phyloP scores from a whole-genome alignment of 1,140 invertebrate genomes.

The Pantala flavescens region DNA sequence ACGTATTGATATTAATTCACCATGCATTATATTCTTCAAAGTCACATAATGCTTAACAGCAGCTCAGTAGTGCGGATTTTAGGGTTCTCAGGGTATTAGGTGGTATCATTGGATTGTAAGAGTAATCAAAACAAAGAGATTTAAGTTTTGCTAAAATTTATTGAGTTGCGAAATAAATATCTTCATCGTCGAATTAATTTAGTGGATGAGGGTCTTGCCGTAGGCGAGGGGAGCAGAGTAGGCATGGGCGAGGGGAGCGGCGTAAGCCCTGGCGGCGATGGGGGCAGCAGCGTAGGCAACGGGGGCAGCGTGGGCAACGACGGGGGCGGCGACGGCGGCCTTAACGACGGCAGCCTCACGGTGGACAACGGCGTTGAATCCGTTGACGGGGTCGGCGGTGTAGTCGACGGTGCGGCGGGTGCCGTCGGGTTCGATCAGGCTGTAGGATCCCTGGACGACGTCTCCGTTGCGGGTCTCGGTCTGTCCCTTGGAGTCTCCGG shows the following conservation, averaged over 20 bases:
- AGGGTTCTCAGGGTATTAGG: no score
- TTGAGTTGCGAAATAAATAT: no score
- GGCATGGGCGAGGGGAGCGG: constrained; percentile 14
- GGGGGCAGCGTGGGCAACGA: constrained; percentile 16
- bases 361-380: constrained; percentile 23
- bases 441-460: constrained; percentile 28
- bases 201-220: no score
- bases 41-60: no score
- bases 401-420: constrained; percentile 29
- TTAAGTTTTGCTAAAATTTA: no score
- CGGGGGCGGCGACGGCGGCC: constrained; percentile 23
- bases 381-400: constrained; percentile 27
- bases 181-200: no score
- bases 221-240: constrained; percentile 12
- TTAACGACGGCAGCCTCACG: constrained; percentile 24
- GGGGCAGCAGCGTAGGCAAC: neutral
- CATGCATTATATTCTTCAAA: no score
- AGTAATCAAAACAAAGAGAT: no score
- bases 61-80: no score
- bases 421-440: constrained; percentile 31
- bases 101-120: no score
- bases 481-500: constrained; percentile 40
- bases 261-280: no score
- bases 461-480: constrained; percentile 37
- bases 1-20: no score